Base-by-base conservation (phyloP, 2,113 vertebrate genomes). In the Marcusenius ussheri region DNA sequence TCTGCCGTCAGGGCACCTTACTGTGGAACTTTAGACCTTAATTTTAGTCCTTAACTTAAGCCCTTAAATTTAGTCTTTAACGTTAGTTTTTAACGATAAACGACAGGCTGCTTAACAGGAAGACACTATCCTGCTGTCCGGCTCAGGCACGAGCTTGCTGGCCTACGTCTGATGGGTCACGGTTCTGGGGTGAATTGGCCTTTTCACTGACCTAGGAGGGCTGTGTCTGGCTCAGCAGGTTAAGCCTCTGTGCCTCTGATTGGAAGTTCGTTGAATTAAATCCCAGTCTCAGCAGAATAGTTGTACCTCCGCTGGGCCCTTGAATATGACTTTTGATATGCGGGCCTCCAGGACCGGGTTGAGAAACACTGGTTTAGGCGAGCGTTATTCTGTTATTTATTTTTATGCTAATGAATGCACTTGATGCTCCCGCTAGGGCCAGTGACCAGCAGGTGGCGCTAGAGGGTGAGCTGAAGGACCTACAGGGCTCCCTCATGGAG, bases 401-500 rank as follows among this genome's bases (percentile, higher is more conserved):
- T 83, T 45, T 83, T 15, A 83, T 45, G 77, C 9, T 45, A 83
- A 47, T 24, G 19, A 46, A 11, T 84, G 19, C 11, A 84, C 21
- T 46, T 13, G 24, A 46, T 11, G 4, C 70, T n/a, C 3, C 88
- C 88, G 47, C 90, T 95, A 99, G 98, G 93, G 93, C 96, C 1
- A 94, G 94, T 2, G 97, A 98, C 80, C 95, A 95, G 88, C 97
- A 98, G 92, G 94, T 91, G 70, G 94, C 94, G 87, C 93, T 99
- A 94, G 98, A 99, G 91, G 92, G 84, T 0, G 98, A 99, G 17
- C 93, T 98, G 91, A 97, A 96, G 93, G 93, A 91, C 0, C 93
- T 98, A 10, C 98, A 99, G 95, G 91, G 94, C 91, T 97, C 96
- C 50, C 96, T 97, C 83, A 94, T 94, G 92, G 97, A 99, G 92